Base-by-base conservation (phyloP, 2,113 vertebrate genomes). In the Mobula hypostoma region DNA sequence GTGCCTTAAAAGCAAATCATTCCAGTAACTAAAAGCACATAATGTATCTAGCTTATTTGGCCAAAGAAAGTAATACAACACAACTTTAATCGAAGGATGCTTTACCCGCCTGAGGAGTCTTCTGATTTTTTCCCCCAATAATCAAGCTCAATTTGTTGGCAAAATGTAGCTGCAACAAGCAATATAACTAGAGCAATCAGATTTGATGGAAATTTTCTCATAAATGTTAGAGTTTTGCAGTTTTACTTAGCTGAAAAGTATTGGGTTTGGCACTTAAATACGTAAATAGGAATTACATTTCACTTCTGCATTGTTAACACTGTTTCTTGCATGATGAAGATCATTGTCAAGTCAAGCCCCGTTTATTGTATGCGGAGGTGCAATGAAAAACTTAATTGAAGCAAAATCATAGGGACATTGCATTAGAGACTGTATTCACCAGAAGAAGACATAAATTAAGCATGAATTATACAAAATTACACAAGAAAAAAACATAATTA, bases 1-100 rank as follows among this genome's bases (percentile, higher is more conserved):
- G 40, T 93, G 27, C 91, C 70, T 48, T 76, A 29, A 93, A 93
- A 21, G 70, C 72, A 76, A 93, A 19, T 74, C 91, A 56, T 74
- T 12, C 17, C 19, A 27, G 7, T 74, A 56, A 93, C 91, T 93
- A 29, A 29, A 93, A 93, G 70, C 68, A 40, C 32, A 19, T 91
- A 40, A 92, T 74, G 91, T 76, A 12, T 21, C 24, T 7, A 24
- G 32, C 24, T 70, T 93, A 7, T 70, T 93, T 93, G 6, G 36
- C n/a, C 68, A 48, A 76, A 27, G 21, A 74, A 70, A 17, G 74
- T 1, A 56, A 48, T 68, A 17, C 4, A 56, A 76, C 36, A 76
- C 21, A 29, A 56, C 36, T 93, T 12, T 56, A 40, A 19, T 72
- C 4, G 91, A 56, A 91, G 63, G 15, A 70, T 40, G 36, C 48